Conservation (phyloP, 2,113 vertebrate genomes). For the Pitta sordida region DNA sequence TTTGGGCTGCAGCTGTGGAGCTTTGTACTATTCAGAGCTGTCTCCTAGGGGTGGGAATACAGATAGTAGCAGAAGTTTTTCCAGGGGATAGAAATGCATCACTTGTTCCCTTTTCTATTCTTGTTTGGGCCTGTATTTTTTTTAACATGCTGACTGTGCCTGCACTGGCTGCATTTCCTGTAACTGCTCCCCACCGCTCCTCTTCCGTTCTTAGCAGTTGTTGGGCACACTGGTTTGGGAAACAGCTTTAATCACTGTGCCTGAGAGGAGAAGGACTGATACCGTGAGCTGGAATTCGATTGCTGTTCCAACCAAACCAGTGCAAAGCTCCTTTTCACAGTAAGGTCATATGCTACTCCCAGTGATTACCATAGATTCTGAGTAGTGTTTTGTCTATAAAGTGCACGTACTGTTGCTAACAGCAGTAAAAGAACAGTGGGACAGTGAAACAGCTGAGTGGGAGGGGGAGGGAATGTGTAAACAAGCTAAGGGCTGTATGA, state of each 20-base stretch:
- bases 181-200: neutral
- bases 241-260: neutral
- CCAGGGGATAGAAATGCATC: neutral
- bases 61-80: neutral
- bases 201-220: neutral
- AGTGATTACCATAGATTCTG: neutral
- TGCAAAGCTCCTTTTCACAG: neutral
- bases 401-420: neutral
- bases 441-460: neutral
- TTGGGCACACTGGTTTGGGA: neutral
- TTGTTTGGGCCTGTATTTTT: neutral
- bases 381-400: neutral
- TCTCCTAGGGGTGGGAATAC: neutral
- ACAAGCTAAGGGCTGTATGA: neutral
- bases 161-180: neutral
- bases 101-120: neutral
- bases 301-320: neutral
- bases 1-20: neutral
- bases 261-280: neutral
- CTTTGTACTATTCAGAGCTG: neutral
- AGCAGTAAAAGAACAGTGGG: neutral
- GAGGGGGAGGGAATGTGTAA: constrained; percentile 2
- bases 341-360: neutral
- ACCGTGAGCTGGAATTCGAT: fast-evolving
- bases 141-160: neutral